Conservation (phyloP, 2,888 invertebrate genomes). For the Heliconius erato region DNA sequence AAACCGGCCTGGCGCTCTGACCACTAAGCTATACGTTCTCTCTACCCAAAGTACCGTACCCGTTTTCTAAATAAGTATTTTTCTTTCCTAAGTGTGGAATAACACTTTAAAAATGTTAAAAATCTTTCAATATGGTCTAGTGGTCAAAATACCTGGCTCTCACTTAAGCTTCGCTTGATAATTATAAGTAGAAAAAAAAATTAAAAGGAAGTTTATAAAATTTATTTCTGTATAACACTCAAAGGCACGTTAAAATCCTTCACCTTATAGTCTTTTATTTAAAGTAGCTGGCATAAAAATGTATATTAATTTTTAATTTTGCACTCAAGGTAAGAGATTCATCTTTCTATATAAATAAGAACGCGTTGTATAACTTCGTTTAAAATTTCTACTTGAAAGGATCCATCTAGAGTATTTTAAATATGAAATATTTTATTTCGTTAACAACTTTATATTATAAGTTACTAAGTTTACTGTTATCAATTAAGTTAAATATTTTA, state of each 20-base stretch:
- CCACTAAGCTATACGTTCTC: no score
- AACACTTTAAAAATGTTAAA: no score
- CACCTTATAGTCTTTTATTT: slow-evolving; percentile 12
- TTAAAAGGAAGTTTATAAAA: not conserved
- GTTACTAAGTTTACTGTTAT: not conserved
- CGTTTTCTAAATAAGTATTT: no score
- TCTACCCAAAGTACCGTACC: no score
- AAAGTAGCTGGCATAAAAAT: slow-evolving; percentile 28
- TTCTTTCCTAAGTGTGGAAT: no score
- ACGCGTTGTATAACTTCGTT: slow-evolving; percentile 29
- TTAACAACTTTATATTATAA: not conserved
- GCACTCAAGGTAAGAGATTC: slow-evolving; percentile 31
- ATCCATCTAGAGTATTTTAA: slow-evolving; percentile 20
- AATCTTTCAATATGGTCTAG: no score
- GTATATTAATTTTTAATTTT: slow-evolving; percentile 20
- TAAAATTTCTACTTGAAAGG: slow-evolving; percentile 25
- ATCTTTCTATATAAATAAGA: slow-evolving; percentile 22
- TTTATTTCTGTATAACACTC: slow-evolving; percentile 1
- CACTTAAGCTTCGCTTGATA: no score
- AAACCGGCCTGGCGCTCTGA: no score
- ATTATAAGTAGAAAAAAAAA: not conserved
- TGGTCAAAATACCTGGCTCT: no score
- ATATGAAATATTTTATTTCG: not conserved
- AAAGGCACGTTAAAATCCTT: slow-evolving; percentile 3
- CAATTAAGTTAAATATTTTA: not conserved